phyloP scores from a whole-genome alignment of 2,113 vertebrate genomes.

The Ochotona princeps region DNA sequence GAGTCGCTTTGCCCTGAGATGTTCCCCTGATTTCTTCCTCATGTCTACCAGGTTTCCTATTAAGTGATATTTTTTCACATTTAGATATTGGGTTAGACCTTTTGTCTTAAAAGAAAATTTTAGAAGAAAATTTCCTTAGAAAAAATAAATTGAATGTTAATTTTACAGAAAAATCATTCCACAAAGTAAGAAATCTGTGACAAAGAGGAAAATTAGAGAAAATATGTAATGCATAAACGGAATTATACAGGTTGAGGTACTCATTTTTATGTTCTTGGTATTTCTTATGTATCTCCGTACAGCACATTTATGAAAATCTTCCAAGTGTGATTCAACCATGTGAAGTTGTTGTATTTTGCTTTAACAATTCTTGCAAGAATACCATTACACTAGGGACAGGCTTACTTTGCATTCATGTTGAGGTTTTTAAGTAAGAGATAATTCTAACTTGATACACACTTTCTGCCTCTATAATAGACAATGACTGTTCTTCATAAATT shows the following conservation, averaged over 20 bases:
- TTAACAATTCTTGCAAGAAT: background rate
- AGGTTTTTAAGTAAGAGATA: background rate
- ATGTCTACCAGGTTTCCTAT: background rate
- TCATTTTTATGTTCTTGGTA: background rate
- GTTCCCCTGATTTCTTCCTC: background rate
- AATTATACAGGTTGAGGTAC: background rate
- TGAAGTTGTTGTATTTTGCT: background rate
- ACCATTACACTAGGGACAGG: background rate
- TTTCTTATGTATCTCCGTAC: background rate
- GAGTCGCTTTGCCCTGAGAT: background rate
- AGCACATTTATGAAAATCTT: background rate
- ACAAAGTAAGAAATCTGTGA: background rate
- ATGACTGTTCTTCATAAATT: background rate
- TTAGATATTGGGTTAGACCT: conserved; percentile 26
- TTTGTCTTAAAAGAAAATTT: background rate
- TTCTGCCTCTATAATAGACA: background rate
- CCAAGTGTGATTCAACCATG: background rate
- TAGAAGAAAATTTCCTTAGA: background rate
- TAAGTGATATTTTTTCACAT: background rate
- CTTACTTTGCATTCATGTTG: background rate
- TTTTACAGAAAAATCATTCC: background rate
- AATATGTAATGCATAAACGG: background rate
- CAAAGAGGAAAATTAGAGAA: background rate
- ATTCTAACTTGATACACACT: background rate
- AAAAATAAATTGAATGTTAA: background rate